Conservation (phyloP, 1,140 invertebrate species). For the Tachypleus tridentatus region DNA sequence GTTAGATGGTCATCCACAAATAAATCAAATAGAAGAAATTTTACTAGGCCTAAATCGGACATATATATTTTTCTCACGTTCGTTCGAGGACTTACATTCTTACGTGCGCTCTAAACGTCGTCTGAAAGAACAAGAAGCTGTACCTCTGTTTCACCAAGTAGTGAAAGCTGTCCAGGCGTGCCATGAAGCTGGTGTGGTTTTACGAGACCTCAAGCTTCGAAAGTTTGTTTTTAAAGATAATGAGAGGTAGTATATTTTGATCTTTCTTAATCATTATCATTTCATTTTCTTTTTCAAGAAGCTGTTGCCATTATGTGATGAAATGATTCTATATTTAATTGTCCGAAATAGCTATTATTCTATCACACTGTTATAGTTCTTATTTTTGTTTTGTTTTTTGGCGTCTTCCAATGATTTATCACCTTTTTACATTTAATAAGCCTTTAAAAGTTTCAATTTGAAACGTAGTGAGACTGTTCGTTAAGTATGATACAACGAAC, state of each 20-base stretch:
- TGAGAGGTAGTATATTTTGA: slow-evolving; percentile 58
- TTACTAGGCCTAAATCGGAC: slow-evolving; percentile 52
- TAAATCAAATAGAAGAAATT: slow-evolving; percentile 56
- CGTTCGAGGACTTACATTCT: slow-evolving; percentile 63
- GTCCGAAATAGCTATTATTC: too few relatives aligned
- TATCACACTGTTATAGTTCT: too few relatives aligned
- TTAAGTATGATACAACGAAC: too few relatives aligned
- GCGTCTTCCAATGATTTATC: too few relatives aligned
- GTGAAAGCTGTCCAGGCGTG: slow-evolving; percentile 77
- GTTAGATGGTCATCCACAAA: slow-evolving; percentile 51
- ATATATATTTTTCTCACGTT: slow-evolving; percentile 56
- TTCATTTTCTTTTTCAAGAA: too few relatives aligned
- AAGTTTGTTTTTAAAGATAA: slow-evolving; percentile 93
- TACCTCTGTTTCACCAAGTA: slow-evolving; percentile 76
- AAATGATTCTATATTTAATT: too few relatives aligned
- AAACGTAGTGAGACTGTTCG: too few relatives aligned
- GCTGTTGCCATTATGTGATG: too few relatives aligned
- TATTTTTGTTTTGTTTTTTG: too few relatives aligned
- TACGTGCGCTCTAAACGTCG: slow-evolving; percentile 73
- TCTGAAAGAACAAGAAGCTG: slow-evolving; percentile 70
- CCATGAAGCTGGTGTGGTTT: slow-evolving; percentile 81
- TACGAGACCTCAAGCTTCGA: slow-evolving; percentile 88
- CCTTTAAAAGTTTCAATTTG: too few relatives aligned
- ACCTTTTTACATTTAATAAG: too few relatives aligned
- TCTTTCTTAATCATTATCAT: too few relatives aligned